Evolutionary conservation across 1,140 invertebrate genomes (phyloP), one percentile per base, ranked within the genome.

Genomic region (Drosophila prosaltans): DNA sequence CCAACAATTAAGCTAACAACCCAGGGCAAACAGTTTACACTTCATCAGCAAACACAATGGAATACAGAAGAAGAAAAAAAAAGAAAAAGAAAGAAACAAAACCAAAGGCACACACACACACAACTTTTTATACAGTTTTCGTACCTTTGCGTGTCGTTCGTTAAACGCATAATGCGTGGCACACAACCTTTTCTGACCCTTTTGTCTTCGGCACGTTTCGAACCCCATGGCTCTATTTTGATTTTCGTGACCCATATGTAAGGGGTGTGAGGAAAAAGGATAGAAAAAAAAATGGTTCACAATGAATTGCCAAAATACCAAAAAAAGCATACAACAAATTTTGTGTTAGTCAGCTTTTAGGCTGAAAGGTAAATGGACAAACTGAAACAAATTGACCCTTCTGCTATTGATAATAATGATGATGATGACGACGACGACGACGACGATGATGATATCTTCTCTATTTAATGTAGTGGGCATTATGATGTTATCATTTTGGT

Each of bases 81-180:
- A 16, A 16, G 0, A 48, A 24, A 48, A 51, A 51, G 24, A 24
- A n/a, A 16, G 11, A 45, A 11, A n/a, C 8, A 6, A 24, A 16
- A 16, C 16, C 45, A 45, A 11, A 48, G 21, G 48, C 21, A 36
- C 32, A 7, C 32, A 36, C 32, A 36, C 6, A 36, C 32, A 36
- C 32, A 36, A 36, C 6, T 69, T 67, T 48, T 28, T 60, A n/a
- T 41, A 5, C 7, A 24, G 32, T 62, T 39, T 72, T 36, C 43
- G 32, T 62, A 58, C 61, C 65, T 55, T 75, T 69, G 77, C 68
- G 83, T 82, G 79, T 43, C 63, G 73, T 69, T 65, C 68, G 65
- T 81, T 79, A 81, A 78, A 81, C 72, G 61, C 76, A 75, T 78
- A 79, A 81, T 79, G 78, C 78, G 72, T 79, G 62, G 41, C n/a